Evolutionary conservation across 2,797 vertebrate species (phyloP).

Genomic region (Artibeus jamaicensis): DNA sequence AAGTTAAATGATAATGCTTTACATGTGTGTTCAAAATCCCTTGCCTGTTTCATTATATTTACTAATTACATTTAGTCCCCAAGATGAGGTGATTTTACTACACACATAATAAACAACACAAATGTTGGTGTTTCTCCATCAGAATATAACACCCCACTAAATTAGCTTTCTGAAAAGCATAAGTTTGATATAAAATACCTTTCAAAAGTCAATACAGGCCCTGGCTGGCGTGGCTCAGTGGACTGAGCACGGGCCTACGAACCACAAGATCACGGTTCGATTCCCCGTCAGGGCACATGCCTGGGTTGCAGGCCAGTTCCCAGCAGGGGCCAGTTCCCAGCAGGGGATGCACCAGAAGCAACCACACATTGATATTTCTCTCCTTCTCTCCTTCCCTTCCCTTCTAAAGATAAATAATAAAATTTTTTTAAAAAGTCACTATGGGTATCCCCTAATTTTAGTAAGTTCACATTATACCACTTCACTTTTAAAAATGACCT

Average conservation of each 20-base stretch:
- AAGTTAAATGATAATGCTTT: neutral
- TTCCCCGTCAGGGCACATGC: too few relatives aligned
- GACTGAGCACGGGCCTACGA: too few relatives aligned
- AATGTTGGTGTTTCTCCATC: neutral
- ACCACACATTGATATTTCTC: too few relatives aligned
- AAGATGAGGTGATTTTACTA: neutral
- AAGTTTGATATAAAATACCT: constrained; percentile 7
- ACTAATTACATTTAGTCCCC: neutral
- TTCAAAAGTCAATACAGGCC: constrained; percentile 28
- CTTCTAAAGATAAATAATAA: too few relatives aligned
- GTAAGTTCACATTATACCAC: neutral
- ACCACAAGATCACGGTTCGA: too few relatives aligned
- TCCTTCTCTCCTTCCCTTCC: too few relatives aligned
- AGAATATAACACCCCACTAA: neutral
- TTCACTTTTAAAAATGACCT: neutral
- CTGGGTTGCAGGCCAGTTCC: too few relatives aligned
- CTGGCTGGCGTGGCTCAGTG: too few relatives aligned
- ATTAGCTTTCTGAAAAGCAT: neutral
- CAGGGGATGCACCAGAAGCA: too few relatives aligned
- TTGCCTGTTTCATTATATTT: neutral
- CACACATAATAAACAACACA: neutral
- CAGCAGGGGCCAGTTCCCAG: too few relatives aligned
- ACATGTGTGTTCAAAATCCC: neutral
- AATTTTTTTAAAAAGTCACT: constrained; percentile 8
- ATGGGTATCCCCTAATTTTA: neutral